Evolutionary conservation across 2,888 invertebrate genomes (phyloP).

Genomic region (Muscina levida): DNA sequence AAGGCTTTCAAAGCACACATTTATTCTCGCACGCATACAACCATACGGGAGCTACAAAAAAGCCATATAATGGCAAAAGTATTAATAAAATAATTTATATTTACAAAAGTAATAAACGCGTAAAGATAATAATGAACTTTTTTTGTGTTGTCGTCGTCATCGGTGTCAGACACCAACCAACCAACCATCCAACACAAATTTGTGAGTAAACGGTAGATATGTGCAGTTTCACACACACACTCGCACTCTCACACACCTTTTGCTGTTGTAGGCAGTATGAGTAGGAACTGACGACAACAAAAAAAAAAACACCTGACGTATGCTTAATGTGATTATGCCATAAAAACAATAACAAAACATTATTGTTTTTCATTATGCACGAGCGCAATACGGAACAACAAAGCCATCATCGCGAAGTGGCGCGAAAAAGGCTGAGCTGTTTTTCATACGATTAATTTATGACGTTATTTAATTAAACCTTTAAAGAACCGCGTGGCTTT

Average conservation of each 20-base stretch:
- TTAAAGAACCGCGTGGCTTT: slow-evolving; percentile 12
- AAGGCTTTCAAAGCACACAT: neutral
- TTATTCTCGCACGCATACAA: neutral
- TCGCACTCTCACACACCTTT: neutral
- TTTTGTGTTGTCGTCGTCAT: slow-evolving; percentile 1
- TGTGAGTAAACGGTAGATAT: too few relatives aligned
- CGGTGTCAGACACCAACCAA: neutral
- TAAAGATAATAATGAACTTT: slow-evolving; percentile 38
- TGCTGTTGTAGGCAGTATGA: neutral
- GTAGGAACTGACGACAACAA: neutral
- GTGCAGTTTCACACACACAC: neutral
- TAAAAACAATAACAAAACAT: slow-evolving; percentile 37
- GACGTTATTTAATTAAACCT: slow-evolving; percentile 58
- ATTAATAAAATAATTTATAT: slow-evolving; percentile 58
- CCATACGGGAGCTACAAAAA: neutral
- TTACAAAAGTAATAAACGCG: slow-evolving; percentile 61
- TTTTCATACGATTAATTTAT: slow-evolving; percentile 61
- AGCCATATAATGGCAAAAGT: slow-evolving; percentile 19
- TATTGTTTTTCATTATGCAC: slow-evolving; percentile 25
- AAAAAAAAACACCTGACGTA: slow-evolving; percentile 44
- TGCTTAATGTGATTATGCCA: slow-evolving; percentile 57
- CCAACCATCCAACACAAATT: too few relatives aligned
- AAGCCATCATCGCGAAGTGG: neutral
- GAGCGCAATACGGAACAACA: slow-evolving; percentile 17
- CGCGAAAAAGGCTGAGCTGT: slow-evolving; percentile 35